Evolutionary conservation across 2,888 invertebrate species (phyloP).

Genomic region (Eupithecia vulgata): DNA sequence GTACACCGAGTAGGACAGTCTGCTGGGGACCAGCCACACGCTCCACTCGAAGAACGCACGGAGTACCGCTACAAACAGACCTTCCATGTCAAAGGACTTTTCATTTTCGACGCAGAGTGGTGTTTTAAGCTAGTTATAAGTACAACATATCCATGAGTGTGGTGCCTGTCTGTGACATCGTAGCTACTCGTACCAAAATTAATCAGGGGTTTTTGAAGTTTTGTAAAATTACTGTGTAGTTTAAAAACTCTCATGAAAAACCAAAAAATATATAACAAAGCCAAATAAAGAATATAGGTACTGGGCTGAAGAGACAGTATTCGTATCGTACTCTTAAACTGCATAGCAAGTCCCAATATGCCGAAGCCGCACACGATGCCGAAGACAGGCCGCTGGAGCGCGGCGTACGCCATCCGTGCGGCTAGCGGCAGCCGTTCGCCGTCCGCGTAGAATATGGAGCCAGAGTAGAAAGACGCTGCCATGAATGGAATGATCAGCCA

Average conservation of each 20-base stretch:
- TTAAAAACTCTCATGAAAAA: too few relatives aligned
- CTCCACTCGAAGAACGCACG: conserved; percentile 44
- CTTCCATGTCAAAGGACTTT: neutral
- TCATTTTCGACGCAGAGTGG: too few relatives aligned
- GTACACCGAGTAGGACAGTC: conserved; percentile 49
- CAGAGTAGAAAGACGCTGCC: conserved; percentile 34
- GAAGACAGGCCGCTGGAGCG: conserved; percentile 32
- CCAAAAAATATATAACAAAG: too few relatives aligned
- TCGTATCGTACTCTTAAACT: conserved; percentile 38
- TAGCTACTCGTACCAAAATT: too few relatives aligned
- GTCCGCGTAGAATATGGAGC: conserved; percentile 41
- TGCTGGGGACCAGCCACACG: conserved; percentile 47
- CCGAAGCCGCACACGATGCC: conserved; percentile 29
- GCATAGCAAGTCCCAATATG: conserved; percentile 35
- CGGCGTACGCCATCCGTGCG: conserved; percentile 33
- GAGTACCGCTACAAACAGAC: conserved; percentile 25
- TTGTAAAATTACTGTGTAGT: too few relatives aligned
- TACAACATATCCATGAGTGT: too few relatives aligned
- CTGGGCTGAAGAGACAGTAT: neutral
- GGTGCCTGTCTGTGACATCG: too few relatives aligned
- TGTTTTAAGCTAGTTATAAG: too few relatives aligned
- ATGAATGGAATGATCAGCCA: conserved; percentile 40
- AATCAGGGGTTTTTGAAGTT: too few relatives aligned
- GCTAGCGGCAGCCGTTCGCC: conserved; percentile 28
- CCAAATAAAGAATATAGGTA: neutral